phyloP scores from a whole-genome alignment of 2,113 vertebrate genomes.

The Dendropsophus ebraccatus region DNA sequence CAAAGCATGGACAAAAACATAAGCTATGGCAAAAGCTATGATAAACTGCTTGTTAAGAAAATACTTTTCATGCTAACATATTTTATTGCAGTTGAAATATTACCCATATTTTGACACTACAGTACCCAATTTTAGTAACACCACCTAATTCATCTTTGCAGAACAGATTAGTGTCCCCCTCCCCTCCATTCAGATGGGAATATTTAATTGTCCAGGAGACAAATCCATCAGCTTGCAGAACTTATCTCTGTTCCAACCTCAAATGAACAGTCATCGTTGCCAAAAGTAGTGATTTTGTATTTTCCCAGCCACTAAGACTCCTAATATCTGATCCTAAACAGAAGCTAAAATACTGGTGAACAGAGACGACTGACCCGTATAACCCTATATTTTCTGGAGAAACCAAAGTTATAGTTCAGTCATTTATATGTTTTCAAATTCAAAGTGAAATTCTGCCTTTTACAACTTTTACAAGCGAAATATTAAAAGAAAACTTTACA shows the following conservation, averaged over 20 bases:
- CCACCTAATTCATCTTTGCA: slow-evolving; percentile 13
- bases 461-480: background rate
- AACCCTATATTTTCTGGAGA: slow-evolving; percentile 16
- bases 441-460: background rate
- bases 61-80: background rate
- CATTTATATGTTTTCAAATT: background rate
- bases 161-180: slow-evolving; percentile 24
- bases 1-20: background rate
- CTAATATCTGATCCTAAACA: slow-evolving; percentile 45
- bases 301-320: slow-evolving; percentile 48
- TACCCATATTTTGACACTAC: slow-evolving; percentile 5
- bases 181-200: slow-evolving; percentile 27
- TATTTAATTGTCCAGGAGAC: slow-evolving; percentile 38
- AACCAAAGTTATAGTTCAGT: background rate
- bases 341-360: slow-evolving; percentile 17
- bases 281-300: slow-evolving; percentile 44
- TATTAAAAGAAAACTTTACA: background rate
- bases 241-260: slow-evolving; percentile 35
- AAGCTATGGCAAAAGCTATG: background rate
- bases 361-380: background rate
- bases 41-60: background rate
- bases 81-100: slow-evolving; percentile 23
- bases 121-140: slow-evolving; percentile 4
- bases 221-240: slow-evolving; percentile 44
- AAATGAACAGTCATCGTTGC: slow-evolving; percentile 31